Evolutionary conservation across 2,113 vertebrate species (phyloP), one percentile per base, ranked within the genome.

Genomic region (Xiphophorus maculatus): DNA sequence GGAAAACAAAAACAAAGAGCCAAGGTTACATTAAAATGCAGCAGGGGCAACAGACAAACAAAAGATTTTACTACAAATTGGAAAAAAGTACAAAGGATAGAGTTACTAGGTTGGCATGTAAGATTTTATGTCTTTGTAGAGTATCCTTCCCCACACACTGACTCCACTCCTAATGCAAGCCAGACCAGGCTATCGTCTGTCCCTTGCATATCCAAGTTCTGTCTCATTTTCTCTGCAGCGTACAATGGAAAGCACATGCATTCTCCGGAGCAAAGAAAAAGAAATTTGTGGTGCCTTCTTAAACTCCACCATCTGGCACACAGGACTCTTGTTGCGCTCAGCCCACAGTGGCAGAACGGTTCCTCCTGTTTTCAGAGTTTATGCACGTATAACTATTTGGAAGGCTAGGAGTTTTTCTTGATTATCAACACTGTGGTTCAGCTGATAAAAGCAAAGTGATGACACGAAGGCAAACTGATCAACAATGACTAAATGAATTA

Each of bases 221-320:
- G 48, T 85, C 87, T 92, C 86, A 80, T 92, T 92, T 92, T 91
- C 81, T 86, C 84, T 77, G 51, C 71, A 40, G 71, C 70, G 78
- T 54, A 71, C 91, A 92, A 93, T 94, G 82, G 88, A 93, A 94
- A 93, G 89, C 92, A 93, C 85, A 93, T 91, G 93, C 81, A 84
- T 75, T 80, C 81, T 81, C 60, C 68, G 78, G 69, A 85, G 81
- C 87, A n/a, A 63, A 83, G 79, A 81, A 29, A 11, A 79, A 89
- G 74, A 90, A 82, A 86, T 88, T 63, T 90, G 88, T 88, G 87
- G 84, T 90, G 84, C 82, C 80, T 86, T 90, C 73, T 76, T 85
- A 89, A 91, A 85, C 37, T 66, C 73, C 71, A 82, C 89, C 92
- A 92, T 92, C 89, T 93, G 92, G 90, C 88, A 88, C 76, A 63